phyloP scores from a whole-genome alignment of 2,888 invertebrate genomes.

The Dryococelus australis region DNA sequence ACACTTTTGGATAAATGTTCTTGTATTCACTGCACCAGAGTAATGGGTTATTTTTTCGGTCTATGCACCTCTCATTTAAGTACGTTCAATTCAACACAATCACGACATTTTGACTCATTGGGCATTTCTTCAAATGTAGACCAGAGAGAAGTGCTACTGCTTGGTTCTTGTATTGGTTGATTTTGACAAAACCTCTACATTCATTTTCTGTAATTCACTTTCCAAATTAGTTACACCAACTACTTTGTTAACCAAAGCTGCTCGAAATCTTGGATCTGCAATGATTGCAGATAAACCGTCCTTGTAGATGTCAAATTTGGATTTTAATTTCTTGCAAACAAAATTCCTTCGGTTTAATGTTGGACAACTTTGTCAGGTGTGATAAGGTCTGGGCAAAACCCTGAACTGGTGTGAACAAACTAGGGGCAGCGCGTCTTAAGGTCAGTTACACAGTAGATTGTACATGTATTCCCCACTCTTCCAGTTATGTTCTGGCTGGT shows the following conservation, averaged over 20 bases:
- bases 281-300: slow-evolving; percentile 18
- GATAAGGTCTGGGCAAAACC: slow-evolving; percentile 24
- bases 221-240: background rate
- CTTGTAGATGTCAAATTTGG: slow-evolving; percentile 28
- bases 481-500: too few relatives aligned
- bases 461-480: too few relatives aligned
- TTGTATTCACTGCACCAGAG: slow-evolving; percentile 26
- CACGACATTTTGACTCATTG: background rate
- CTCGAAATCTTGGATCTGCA: slow-evolving; percentile 26
- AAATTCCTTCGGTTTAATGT: background rate
- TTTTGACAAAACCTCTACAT: background rate
- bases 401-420: background rate
- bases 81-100: slow-evolving; percentile 21
- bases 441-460: background rate
- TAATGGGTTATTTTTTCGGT: slow-evolving; percentile 23
- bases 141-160: slow-evolving; percentile 5
- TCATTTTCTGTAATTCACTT: background rate
- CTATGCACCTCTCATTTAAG: background rate
- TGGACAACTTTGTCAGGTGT: slow-evolving; percentile 25
- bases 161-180: background rate
- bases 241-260: background rate
- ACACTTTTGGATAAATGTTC: background rate
- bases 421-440: background rate
- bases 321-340: slow-evolving; percentile 27
- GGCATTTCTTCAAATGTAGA: background rate